Percentiles rank a stretch among this genome's conserved stretches.
phyloP scores from a whole-genome alignment of 23 tunicate species.

The Styela plicata region DNA sequence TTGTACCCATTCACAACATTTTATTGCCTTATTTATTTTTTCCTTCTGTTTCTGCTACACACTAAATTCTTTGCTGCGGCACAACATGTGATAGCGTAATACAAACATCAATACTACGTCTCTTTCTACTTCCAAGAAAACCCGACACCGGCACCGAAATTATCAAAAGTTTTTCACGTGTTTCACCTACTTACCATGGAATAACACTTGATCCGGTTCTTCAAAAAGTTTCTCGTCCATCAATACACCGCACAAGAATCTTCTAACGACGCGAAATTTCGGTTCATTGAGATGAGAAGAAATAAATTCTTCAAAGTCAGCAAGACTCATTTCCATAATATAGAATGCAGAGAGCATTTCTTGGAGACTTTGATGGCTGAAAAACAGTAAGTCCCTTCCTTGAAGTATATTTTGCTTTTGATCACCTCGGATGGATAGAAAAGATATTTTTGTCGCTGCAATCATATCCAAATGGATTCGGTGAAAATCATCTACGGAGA shows the following conservation, averaged over 20 bases:
- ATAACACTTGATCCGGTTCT: not conserved
- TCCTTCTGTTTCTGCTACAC: no score
- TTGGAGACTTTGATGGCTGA: slow-evolving; percentile 11
- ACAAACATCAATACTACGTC: no score
- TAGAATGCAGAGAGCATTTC: not conserved
- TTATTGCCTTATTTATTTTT: no score
- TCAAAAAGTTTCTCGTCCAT: not conserved
- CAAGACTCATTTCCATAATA: not conserved
- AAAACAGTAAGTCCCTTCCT: not conserved
- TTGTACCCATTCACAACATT: no score
- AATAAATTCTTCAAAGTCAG: not conserved
- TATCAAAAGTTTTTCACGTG: no score
- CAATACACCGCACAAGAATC: not conserved
- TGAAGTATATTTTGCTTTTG: not conserved
- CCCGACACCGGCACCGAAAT: no score
- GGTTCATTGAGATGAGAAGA: not conserved
- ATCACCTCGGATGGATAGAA: not conserved
- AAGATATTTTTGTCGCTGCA: not conserved
- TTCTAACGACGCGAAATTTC: not conserved
- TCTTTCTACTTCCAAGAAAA: no score
- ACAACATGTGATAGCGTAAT: no score
- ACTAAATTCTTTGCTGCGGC: no score
- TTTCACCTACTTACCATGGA: not conserved
- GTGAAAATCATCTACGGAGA: not conserved
- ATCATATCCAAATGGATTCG: not conserved